Base-by-base conservation (phyloP, 1,140 invertebrate genomes). In the Bombus sibiricus region DNA sequence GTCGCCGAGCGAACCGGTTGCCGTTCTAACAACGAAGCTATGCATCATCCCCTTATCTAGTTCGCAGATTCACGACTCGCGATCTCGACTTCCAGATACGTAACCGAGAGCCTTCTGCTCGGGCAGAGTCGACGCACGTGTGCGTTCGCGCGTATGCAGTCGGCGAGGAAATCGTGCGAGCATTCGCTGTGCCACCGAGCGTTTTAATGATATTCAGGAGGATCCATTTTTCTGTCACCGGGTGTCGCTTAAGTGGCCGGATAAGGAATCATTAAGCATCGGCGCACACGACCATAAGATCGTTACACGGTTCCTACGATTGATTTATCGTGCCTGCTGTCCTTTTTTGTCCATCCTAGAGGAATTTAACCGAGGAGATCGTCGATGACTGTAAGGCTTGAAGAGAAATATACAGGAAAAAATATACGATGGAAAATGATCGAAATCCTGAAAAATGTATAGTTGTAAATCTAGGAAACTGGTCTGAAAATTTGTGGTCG, bases 41-140 rank as follows among this genome's bases (percentile, higher is more conserved):
- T 91, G 82, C 86, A 91, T 92, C 92, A 90, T 92, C 85, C 80
- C 74, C 89, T 93, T 94, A 94, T 94, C 92, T 93, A 91, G 83
- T n/a, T 66, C 80, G 83, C 83, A 92, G 92, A 93, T 93, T 92
- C 92, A 93, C 92, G 92, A 92, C 89, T 91, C 88, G 90, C 86
- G 92, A 93, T 93, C 85, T 74, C 76, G 74, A 68, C 78, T 73
- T 41, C 62, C 53, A 89, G 88, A 90, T 89, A 89, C 28, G 53
- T 39, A 76, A n/a, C 77, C 32, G 32, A 66, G 68, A 12, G 77
- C 85, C 75, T 79, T 37, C 73, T 39, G 62, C 81, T 88, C 66
- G 71, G 64, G 22, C 66, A 1, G 34, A 53, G 59, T 53, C 25
- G 39, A 75, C 84, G 72, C 72, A 79, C 47, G 75, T 53, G 87